phyloP scores from a whole-genome alignment of 2,888 invertebrate genomes.

The Lepidonotus clava region DNA sequence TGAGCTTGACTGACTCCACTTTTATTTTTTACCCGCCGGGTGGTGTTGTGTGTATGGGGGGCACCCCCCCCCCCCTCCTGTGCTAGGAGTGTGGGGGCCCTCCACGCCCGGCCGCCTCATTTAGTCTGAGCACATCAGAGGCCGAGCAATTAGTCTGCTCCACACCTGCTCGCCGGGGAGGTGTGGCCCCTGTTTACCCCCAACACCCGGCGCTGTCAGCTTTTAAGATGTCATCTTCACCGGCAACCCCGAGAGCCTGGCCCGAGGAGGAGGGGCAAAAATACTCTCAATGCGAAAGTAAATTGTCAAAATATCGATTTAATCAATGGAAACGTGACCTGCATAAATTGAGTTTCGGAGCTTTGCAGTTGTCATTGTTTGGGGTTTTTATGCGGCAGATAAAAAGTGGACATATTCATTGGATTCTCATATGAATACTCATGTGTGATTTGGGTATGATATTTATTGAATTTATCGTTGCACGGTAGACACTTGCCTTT shows the following conservation, averaged over 20 bases:
- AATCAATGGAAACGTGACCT: constrained; percentile 19
- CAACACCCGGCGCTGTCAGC: neutral
- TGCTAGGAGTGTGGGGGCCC: neutral
- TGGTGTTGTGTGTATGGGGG: neutral
- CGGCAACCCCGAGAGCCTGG: too few species aligned
- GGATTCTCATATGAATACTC: neutral
- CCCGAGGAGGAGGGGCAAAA: too few species aligned
- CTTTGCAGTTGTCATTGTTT: neutral
- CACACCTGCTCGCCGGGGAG: constrained; percentile 27
- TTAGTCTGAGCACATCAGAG: constrained; percentile 28
- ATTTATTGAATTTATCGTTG: constrained; percentile 13
- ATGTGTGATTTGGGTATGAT: constrained; percentile 13
- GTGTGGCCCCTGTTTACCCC: constrained; percentile 9
- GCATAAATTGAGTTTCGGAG: neutral
- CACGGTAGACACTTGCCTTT: neutral
- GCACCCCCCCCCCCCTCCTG: neutral
- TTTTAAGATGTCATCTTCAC: neutral
- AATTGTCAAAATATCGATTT: constrained; percentile 36
- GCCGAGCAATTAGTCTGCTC: constrained; percentile 14
- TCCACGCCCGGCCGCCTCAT: neutral
- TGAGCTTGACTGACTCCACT: too few species aligned
- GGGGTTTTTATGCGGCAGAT: too few species aligned
- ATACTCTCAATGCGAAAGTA: too few species aligned
- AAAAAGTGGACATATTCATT: neutral
- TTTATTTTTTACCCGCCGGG: too few species aligned